These are phyloP conservation scores for Tricholauxania praeusta DNA, from an alignment of 2,888 invertebrate species.

Conservation along the genomic window DNA sequence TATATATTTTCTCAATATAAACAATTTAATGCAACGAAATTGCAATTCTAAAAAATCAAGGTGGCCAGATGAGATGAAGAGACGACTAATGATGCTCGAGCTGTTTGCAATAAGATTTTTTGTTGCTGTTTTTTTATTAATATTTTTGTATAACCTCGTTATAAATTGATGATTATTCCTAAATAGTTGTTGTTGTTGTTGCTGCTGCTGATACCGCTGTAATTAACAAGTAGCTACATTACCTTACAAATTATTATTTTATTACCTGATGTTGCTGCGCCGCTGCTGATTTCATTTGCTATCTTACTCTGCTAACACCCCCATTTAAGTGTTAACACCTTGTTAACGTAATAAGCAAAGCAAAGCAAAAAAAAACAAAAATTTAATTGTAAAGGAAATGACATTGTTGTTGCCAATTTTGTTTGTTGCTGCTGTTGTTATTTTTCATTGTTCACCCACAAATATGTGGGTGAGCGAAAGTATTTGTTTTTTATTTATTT, in stretches of 20 bases:
- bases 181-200: background rate
- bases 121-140: background rate
- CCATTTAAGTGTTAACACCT: slow-evolving; percentile 19
- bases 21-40: too few relatives aligned
- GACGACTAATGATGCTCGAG: background rate
- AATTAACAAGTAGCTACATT: slow-evolving; percentile 10
- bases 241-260: slow-evolving; percentile 11
- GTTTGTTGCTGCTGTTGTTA: background rate
- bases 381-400: slow-evolving; percentile 26
- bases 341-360: slow-evolving; percentile 6
- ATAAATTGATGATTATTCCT: background rate
- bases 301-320: background rate
- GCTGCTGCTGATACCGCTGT: background rate
- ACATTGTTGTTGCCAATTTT: slow-evolving; percentile 24
- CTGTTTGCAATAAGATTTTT: background rate
- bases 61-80: background rate
- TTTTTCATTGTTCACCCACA: background rate
- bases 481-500: background rate
- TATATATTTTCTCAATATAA: too few relatives aligned
- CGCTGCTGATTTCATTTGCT: too few relatives aligned
- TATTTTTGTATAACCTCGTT: slow-evolving; percentile 20
- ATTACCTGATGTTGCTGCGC: background rate
- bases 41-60: background rate
- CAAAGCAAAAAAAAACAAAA: background rate
- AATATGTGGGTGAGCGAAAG: slow-evolving; percentile 13